Percentiles rank a stretch among this genome's conserved stretches.
Evolutionary conservation across 2,113 vertebrate species (phyloP).

Genomic region (Heterocephalus glaber): DNA sequence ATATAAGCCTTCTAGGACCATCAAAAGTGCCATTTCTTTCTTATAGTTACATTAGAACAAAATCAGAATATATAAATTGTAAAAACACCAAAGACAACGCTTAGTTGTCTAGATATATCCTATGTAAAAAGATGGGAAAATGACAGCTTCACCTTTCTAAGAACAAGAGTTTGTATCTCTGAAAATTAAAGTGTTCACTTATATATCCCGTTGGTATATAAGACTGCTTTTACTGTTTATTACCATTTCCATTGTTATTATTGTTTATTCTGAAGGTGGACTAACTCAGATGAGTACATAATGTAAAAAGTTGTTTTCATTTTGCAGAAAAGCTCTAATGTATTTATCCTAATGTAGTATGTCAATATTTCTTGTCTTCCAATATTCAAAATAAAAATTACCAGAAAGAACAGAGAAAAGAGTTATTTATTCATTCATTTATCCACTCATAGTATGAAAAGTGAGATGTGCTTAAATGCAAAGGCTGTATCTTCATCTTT

Average conservation of each 20-base stretch:
- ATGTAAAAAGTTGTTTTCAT: background rate
- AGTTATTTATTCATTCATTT: background rate
- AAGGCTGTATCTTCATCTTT: background rate
- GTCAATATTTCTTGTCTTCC: background rate
- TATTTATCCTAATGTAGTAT: background rate
- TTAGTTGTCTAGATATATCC: background rate
- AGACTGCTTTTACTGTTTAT: background rate
- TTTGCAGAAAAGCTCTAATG: background rate
- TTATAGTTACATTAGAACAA: background rate
- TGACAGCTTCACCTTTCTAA: background rate
- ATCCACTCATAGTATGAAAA: background rate
- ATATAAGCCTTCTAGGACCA: background rate
- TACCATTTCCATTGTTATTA: background rate
- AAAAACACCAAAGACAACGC: background rate
- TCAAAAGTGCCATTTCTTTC: background rate
- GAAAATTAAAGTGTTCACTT: background rate
- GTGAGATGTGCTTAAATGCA: background rate
- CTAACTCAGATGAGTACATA: background rate
- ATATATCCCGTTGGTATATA: background rate
- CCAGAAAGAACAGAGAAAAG: background rate
- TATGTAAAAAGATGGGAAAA: background rate
- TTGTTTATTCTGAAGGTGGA: background rate
- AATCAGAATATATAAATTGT: slow-evolving; percentile 34
- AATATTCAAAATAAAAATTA: background rate
- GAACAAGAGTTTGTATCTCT: background rate